Evolutionary conservation across 2,888 invertebrate species (phyloP), one percentile per base, ranked within the genome.

Genomic region (Gymnocheta viridis): DNA sequence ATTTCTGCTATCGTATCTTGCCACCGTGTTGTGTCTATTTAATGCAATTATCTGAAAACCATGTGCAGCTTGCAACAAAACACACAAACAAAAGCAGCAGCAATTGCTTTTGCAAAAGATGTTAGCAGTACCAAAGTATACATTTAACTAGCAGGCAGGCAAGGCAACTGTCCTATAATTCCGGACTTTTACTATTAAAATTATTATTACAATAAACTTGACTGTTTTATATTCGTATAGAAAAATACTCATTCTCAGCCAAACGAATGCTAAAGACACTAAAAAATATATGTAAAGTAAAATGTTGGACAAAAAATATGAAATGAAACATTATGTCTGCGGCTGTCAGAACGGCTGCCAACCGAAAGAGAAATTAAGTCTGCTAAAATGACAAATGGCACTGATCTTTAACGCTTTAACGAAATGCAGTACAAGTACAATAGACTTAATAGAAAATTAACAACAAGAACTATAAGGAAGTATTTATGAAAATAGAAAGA

Each of bases 351-450:
- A 47, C 35, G 69, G 56, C 81, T 86, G 85, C 76, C 85, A 86
- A 85, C 69, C 86, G 86, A 86, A 86, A 86, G 86, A 86, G 86
- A 86, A 86, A 86, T 86, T 82, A 86, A 84, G 85, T 86, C 85
- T 83, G 83, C 70, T 74, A 66, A 85, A 77, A 85, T 82, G 86
- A 84, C 78, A 82, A 85, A 85, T 85, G 80, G 80, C 54, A 82
- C 78, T 85, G 80, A 82, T 82, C 80, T 73, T 74, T 60, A 69
- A 60, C 27, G 67, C 67, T 74, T 67, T 49, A 70, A 56, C 44
- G 19, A 35, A 47, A 69, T 27, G 32, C 54, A n/a, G 6, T 22
- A 49, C 47, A 29, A 79, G 3, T 17, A 14, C 60, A 7, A 54
- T 56, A 44, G 64, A 70, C 41, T 60, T 69, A 49, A 60, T 62